Evolutionary conservation across 2,888 invertebrate species (phyloP).

Genomic region (Dione juno): DNA sequence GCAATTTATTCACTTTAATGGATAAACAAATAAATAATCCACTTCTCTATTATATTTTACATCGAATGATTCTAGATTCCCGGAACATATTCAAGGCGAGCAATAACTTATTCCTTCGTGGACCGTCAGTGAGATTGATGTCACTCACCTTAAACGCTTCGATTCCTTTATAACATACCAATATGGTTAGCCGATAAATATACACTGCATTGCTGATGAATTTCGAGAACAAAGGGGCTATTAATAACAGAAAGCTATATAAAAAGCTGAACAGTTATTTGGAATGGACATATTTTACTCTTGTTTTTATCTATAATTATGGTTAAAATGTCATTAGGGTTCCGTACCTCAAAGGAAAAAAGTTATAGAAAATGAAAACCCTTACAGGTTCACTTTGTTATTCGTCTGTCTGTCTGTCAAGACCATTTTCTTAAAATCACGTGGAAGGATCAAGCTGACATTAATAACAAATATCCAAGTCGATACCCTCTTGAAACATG

Average conservation of each 20-base stretch:
- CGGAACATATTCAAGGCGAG: slow-evolving; percentile 38
- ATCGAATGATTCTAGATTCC: slow-evolving; percentile 17
- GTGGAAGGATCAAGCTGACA: too few species aligned
- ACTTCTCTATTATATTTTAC: slow-evolving; percentile 21
- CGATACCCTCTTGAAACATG: too few species aligned
- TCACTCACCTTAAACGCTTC: slow-evolving; percentile 42
- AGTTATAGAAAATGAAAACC: too few species aligned
- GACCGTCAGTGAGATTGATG: slow-evolving; percentile 35
- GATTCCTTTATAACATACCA: slow-evolving; percentile 37
- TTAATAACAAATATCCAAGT: too few species aligned
- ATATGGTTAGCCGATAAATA: slow-evolving; percentile 43
- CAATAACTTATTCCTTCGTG: slow-evolving; percentile 29
- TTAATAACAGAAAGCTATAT: slow-evolving; percentile 19
- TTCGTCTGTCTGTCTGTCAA: too few species aligned
- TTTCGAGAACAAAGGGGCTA: slow-evolving; percentile 39
- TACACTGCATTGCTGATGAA: slow-evolving; percentile 25
- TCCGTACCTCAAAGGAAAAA: too few species aligned
- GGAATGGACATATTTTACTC: not conserved
- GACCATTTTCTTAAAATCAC: too few species aligned
- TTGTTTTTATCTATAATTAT: slow-evolving; percentile 10
- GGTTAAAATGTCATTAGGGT: not conserved
- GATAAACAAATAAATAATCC: not conserved
- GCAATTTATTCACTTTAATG: not conserved
- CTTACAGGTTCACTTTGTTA: too few species aligned
- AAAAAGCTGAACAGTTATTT: not conserved